Percentiles rank a stretch among this genome's conserved stretches.
Conservation (phyloP, 2,888 invertebrate species). For the Trachelus troglodyta region DNA sequence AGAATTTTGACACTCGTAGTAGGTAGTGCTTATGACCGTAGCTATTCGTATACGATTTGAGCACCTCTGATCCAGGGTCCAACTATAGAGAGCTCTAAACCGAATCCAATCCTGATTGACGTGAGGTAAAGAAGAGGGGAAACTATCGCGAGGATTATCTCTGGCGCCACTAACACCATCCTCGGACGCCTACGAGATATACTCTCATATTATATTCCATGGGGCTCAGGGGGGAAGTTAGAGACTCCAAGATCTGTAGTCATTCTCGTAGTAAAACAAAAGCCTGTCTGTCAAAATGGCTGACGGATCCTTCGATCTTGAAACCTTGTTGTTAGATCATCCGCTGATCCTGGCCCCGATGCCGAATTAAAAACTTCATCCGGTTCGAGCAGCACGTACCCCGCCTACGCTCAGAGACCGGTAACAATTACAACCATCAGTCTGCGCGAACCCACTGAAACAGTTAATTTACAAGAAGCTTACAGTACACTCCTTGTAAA, state of each 20-base stretch:
- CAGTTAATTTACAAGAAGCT: no score
- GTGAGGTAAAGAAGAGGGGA: slow-evolving; percentile 55
- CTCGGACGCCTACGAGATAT: slow-evolving; percentile 41
- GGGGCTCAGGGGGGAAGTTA: not conserved
- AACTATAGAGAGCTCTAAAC: slow-evolving; percentile 58
- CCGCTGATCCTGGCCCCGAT: slow-evolving; percentile 2
- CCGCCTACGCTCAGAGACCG: no score
- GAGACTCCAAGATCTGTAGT: slow-evolving; percentile 4
- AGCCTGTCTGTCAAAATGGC: slow-evolving; percentile 32
- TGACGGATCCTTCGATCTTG: slow-evolving; percentile 10
- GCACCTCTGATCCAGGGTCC: slow-evolving; percentile 55
- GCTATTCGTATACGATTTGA: slow-evolving; percentile 42
- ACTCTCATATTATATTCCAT: slow-evolving; percentile 19
- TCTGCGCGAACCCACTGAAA: no score
- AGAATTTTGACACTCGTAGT: no score
- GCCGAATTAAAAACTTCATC: not conserved
- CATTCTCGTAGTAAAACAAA: slow-evolving; percentile 41
- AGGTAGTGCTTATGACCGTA: no score
- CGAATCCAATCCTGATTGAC: slow-evolving; percentile 66
- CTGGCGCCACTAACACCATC: slow-evolving; percentile 61
- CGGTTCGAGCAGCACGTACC: no score
- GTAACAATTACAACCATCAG: no score
- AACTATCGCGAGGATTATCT: slow-evolving; percentile 63
- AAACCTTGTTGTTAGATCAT: slow-evolving; percentile 1
- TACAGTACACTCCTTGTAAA: no score